Evolutionary conservation across 1,140 invertebrate genomes (phyloP), one percentile per base, ranked within the genome.

Genomic region (Dinoponera quadriceps): DNA sequence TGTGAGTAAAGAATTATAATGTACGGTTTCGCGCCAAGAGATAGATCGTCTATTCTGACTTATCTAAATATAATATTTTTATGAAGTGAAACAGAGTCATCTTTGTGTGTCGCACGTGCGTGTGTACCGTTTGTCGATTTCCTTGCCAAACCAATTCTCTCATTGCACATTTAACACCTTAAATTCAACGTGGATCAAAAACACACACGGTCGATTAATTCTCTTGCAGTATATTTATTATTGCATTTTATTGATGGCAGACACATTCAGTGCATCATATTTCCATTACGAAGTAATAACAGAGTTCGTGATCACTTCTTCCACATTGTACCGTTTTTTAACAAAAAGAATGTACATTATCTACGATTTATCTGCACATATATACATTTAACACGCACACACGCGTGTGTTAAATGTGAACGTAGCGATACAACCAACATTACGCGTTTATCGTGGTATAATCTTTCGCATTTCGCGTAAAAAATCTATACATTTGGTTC

Each of bases 1-100:
- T 73, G n/a, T n/a, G 49, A 81, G 51, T 66, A 82, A 88, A 87
- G 66, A 84, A 77, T 82, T 86, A 86, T 84, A 63, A 83, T 90
- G 88, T 90, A 90, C 71, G 82, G 74, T 90, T 80, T 88, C 78
- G 82, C 82, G 82, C 82, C 86, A 90, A 90, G 86, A 90, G 83
- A 90, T 90, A 90, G 81, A 90, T 88, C 78, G 75, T 89, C 88
- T 90, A 90, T 90, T 90, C 89, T 90, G 86, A 90, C 85, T 90
- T 90, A 82, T 90, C 88, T 90, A 89, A 90, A 90, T 90, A 90
- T 88, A 90, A 90, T 90, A 90, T 90, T 90, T 90, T 90, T 90
- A 90, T 90, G 88, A 90, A 90, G 55, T 80, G 75, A 83, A 82
- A 18, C 51, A 65, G 20, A 38, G 16, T 20, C 69, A 22, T 29